phyloP scores from a whole-genome alignment of 2,113 vertebrate genomes.

The Bombycilla garrulus region DNA sequence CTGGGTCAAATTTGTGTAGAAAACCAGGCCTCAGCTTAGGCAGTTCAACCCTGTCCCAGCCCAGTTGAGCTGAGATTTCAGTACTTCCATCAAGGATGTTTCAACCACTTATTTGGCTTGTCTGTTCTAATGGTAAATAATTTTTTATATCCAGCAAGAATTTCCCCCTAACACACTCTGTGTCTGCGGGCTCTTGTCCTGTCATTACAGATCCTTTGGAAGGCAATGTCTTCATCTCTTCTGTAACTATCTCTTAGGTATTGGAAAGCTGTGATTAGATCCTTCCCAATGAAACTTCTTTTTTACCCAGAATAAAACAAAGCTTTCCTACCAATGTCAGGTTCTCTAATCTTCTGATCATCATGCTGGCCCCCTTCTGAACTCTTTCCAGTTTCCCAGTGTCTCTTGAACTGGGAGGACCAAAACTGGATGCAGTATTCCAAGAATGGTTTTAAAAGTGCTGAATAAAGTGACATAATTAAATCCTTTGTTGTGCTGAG shows the following conservation, averaged over 20 bases:
- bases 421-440: background rate
- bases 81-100: background rate
- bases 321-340: background rate
- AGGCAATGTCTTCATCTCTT: background rate
- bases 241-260: background rate
- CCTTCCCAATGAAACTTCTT: background rate
- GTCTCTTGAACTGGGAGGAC: background rate
- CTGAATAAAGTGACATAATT: background rate
- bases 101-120: background rate
- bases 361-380: background rate
- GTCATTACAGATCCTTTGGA: background rate
- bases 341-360: background rate
- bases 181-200: background rate
- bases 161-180: background rate
- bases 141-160: background rate
- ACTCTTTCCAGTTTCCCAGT: background rate
- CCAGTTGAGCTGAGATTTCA: background rate
- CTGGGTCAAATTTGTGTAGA: background rate
- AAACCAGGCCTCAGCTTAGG: background rate
- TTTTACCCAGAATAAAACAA: background rate
- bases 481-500: background rate
- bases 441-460: background rate
- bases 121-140: background rate
- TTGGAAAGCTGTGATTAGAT: background rate
- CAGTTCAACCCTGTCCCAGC: background rate